Conservation (phyloP, 2,113 vertebrate species). For the Varanus salvator region DNA sequence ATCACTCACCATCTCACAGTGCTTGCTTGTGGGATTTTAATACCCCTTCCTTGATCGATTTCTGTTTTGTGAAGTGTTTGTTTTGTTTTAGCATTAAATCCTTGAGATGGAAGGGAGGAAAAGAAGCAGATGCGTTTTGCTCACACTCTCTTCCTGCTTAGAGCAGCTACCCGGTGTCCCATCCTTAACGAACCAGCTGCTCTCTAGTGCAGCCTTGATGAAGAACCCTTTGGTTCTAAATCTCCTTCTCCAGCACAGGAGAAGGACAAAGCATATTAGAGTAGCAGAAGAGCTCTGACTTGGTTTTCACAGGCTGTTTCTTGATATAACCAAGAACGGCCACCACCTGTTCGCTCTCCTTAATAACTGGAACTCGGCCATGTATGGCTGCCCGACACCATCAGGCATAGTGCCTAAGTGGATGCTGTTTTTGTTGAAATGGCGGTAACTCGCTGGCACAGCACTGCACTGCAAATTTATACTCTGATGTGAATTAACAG, state of each 20-base stretch:
- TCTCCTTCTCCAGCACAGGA: neutral
- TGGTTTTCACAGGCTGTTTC: conserved; percentile 23
- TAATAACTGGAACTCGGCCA: conserved; percentile 17
- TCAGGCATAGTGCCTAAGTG: neutral
- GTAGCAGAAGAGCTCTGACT: conserved; percentile 41
- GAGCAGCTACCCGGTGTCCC: neutral
- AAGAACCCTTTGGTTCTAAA: neutral
- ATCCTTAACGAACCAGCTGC: neutral
- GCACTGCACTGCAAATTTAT: neutral
- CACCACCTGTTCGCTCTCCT: neutral
- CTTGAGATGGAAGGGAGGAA: neutral
- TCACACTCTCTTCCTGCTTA: neutral
- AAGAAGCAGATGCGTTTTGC: neutral
- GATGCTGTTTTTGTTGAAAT: conserved; percentile 15
- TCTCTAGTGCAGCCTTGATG: neutral
- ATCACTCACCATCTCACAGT: neutral
- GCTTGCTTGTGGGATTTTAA: conserved; percentile 28
- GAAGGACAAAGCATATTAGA: conserved; percentile 3
- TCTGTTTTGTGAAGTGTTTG: neutral
- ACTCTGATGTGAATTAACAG: neutral
- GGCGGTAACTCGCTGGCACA: conserved; percentile 36
- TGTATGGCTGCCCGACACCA: conserved; percentile 12
- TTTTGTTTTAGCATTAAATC: neutral
- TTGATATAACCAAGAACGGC: conserved; percentile 20
- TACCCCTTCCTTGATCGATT: neutral